Conservation (phyloP, 2,797 vertebrate genomes). For the Leucoraja ocellata region DNA sequence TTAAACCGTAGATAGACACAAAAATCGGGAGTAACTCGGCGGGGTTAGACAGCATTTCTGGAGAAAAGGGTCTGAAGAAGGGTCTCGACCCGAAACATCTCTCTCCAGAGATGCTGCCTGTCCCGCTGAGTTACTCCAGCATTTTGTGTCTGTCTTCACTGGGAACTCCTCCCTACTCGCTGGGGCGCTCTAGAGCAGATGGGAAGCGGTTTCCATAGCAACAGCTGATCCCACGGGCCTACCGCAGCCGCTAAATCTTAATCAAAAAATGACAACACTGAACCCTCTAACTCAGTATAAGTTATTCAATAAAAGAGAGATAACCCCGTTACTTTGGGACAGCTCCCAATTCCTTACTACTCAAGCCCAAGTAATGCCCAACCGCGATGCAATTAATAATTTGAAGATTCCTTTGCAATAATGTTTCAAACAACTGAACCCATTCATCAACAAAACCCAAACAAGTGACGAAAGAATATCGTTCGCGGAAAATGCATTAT, state of each 20-base stretch:
- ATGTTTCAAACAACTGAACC: background rate
- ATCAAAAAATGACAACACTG: background rate
- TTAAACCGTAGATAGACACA: too few species aligned
- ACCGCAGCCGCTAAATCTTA: background rate
- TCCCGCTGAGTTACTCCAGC: too few species aligned
- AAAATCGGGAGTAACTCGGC: too few species aligned
- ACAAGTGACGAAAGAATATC: background rate
- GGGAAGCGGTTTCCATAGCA: background rate
- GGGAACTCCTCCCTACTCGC: background rate
- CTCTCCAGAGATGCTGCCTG: too few species aligned
- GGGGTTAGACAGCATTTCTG: too few species aligned
- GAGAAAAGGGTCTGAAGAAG: too few species aligned
- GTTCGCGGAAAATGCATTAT: background rate
- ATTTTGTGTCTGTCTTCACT: too few species aligned
- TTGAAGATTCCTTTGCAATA: background rate
- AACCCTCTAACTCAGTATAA: too few species aligned
- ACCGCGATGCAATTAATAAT: background rate
- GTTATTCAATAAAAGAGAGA: background rate
- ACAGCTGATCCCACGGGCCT: background rate
- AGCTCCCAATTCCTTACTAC: background rate
- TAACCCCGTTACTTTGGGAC: background rate
- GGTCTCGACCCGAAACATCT: too few species aligned
- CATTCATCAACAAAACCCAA: background rate
- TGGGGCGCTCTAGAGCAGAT: slow-evolving; percentile 7
- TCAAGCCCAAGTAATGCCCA: background rate